A percentile compares a stretch with the other conserved stretches of the same genome.
These are phyloP conservation scores for Patiria pectinifera DNA, from an alignment of 53 echinoderm and acorn worm genomes.

Conservation along the genomic window DNA sequence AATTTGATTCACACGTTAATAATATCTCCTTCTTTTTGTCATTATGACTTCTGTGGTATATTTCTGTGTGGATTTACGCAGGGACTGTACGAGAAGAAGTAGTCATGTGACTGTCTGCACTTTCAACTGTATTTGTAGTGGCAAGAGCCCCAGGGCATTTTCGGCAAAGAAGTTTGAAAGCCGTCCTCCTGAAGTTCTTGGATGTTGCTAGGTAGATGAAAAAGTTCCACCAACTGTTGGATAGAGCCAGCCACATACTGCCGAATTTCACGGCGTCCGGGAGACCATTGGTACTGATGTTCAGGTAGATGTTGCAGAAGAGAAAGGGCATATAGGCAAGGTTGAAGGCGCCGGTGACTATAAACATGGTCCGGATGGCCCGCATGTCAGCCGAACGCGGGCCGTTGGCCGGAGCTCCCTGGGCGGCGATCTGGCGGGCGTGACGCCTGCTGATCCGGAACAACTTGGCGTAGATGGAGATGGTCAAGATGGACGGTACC, in stretches of 20 bases:
- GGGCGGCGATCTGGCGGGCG: constrained; percentile 45
- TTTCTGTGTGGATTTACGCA: no score
- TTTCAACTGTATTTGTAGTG: background rate
- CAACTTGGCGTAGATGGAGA: constrained; percentile 15
- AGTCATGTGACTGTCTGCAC: no score
- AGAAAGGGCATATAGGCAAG: constrained; percentile 39
- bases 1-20: no score
- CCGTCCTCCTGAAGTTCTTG: constrained; percentile 27
- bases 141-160: background rate
- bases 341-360: constrained; percentile 36
- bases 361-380: constrained; percentile 43
- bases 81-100: no score
- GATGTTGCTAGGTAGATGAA: constrained; percentile 30
- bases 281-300: constrained; percentile 1
- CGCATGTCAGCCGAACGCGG: constrained; percentile 35
- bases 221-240: constrained; percentile 52
- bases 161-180: constrained; percentile 7
- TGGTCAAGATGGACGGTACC: constrained; percentile 6
- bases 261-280: constrained; percentile 25
- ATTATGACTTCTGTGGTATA: no score
- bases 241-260: constrained; percentile 19
- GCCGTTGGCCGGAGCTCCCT: background rate
- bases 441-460: constrained; percentile 34
- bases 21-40: no score
- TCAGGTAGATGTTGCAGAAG: constrained; percentile 32